Evolutionary conservation across 2,113 vertebrate genomes (phyloP), one percentile per base, ranked within the genome.

Genomic region (Heterotilapia buettikoferi): DNA sequence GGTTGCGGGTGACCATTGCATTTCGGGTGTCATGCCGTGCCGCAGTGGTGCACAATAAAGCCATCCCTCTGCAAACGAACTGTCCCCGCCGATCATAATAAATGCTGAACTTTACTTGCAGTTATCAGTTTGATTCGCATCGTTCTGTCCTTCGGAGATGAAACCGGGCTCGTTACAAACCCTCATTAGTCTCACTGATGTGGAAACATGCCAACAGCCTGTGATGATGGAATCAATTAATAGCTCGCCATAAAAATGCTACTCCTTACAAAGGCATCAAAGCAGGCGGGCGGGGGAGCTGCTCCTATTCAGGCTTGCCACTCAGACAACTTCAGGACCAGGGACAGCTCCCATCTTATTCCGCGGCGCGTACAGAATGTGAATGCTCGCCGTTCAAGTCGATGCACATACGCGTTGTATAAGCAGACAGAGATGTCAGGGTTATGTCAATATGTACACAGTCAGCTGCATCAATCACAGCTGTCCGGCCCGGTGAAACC

Each of bases 381-480:
- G 56, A 54, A 76, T 26, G 73, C 53, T 50, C 11, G 81, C 88
- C 78, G 13, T 33, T 80, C 38, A 33, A 57, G 52, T 86, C 56
- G 47, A 8, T 33, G 73, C 53, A 82, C 81, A 84, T 47, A 76
- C 52, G 18, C 78, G 18, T 10, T 52, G 79, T 7, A 68, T 12
- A 53, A 54, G 84, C 92, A 84, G 31, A 63, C 24, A 83, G 56
- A 86, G 45, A 38, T 36, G 82, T 86, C 84, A 79, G 85, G 82
- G 88, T 59, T 71, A 50, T 83, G 86, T 90, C 88, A 92, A 86
- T 93, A 90, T 90, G 38, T 29, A 89, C 85, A 90, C 33, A 84
- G 71, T 90, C 88, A 88, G 88, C 86, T 21, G 16, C 91, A 92
- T 94, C 93, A 89, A 88, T 93, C 91, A 90, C 83, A 84, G 84